Conservation (phyloP, 1,140 invertebrate species). For the Globodera rostochiensis region DNA sequence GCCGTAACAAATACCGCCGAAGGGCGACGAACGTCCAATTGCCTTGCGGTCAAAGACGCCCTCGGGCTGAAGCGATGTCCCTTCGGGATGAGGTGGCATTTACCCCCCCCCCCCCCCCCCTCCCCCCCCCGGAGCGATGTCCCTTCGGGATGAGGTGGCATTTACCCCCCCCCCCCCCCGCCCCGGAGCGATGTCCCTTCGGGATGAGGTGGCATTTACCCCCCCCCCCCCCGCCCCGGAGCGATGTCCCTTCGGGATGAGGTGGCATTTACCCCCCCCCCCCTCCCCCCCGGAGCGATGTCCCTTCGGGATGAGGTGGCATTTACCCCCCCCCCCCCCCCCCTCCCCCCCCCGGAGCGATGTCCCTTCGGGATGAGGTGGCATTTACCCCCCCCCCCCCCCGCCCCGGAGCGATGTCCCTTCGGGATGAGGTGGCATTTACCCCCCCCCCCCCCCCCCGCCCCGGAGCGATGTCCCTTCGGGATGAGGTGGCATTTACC, state of each 20-base stretch:
- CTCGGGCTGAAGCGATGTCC: slow-evolving; percentile 51
- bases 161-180: not conserved
- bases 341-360: slow-evolving; percentile 47
- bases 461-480: slow-evolving; percentile 53
- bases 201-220: slow-evolving; percentile 34
- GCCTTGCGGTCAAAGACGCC: slow-evolving; percentile 49
- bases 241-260: slow-evolving; percentile 54
- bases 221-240: slow-evolving; percentile 43
- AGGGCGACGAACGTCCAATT: slow-evolving; percentile 21
- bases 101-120: too few relatives aligned
- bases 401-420: slow-evolving; percentile 50
- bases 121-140: slow-evolving; percentile 32
- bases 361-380: slow-evolving; percentile 53
- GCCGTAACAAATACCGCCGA: not conserved
- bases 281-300: slow-evolving; percentile 51
- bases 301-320: slow-evolving; percentile 49
- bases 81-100: slow-evolving; percentile 44
- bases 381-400: not conserved
- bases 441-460: too few relatives aligned
- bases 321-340: too few relatives aligned
- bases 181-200: slow-evolving; percentile 49
- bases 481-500: slow-evolving; percentile 34
- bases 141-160: slow-evolving; percentile 49
- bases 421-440: slow-evolving; percentile 44
- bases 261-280: slow-evolving; percentile 2